Base-by-base conservation (phyloP, 2,888 invertebrate genomes). In the Lasioglossum vierecki region DNA sequence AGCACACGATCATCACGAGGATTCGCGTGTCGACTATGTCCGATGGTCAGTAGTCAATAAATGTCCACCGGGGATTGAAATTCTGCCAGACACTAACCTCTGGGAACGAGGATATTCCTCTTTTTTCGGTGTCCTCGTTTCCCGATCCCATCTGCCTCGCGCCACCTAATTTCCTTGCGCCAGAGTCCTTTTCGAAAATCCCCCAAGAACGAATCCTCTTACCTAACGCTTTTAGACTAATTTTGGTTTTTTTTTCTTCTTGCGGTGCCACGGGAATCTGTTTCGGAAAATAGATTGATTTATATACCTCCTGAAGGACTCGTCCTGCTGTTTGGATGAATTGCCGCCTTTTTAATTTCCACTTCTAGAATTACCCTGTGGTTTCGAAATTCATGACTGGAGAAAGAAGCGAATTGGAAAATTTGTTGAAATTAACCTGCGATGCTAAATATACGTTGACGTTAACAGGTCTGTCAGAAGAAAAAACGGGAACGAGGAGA, bases 1-100 rank as follows among this genome's bases (percentile, higher is more conserved):
- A 35, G n/a, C 46, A 26, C 60, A 26, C 53, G 53, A 60, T 60
- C 60, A 63, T 49, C 53, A n/a, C 30, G 63, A 84, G 18, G 80
- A 80, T 77, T 85, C 72, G 71, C 76, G 39, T 46, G 71, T 70
- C 76, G 70, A 22, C 77, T 85, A 53, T 81, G 18, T 30, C 4
- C 18, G 30, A 53, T 78, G 73, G 76, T 72, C 81, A 53, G 75
- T 82, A 70, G 81, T 83, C 88, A 79, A 88, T 88, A 82, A 83
- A 81, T 66, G 86, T 88, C 84, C 73, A 8, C 77, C 68, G 53
- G 41, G 74, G 78, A 84, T 86, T 86, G 82, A 88, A 86, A 88
- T 86, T 68, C 76, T 79, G 84, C 79, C 84, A 80, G 83, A 11
- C 66, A 49, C 63, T 66, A 57, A 74, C 82, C 63, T 82, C 71